Conservation (phyloP, 2,113 vertebrate species). For the Triplophysa rosa region DNA sequence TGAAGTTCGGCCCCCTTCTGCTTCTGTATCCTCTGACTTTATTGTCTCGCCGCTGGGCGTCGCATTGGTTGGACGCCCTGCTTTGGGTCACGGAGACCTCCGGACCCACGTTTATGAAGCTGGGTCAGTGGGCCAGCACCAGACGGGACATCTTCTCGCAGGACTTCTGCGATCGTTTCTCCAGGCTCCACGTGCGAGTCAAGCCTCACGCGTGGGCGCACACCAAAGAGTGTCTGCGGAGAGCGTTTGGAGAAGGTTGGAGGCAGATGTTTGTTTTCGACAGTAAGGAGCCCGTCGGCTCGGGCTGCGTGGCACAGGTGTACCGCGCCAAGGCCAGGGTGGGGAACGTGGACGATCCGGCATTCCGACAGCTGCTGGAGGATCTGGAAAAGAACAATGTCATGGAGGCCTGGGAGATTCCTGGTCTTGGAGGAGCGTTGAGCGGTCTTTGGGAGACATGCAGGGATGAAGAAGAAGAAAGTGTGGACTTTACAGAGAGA, state of each 20-base stretch:
- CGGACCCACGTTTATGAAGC: conserved; percentile 88
- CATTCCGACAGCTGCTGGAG: conserved; percentile 60
- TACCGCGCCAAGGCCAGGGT: conserved; percentile 84
- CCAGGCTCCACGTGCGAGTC: conserved; percentile 84
- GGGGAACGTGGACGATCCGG: conserved; percentile 66
- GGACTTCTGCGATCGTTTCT: conserved; percentile 86
- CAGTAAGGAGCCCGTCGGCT: conserved; percentile 86
- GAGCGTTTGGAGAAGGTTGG: conserved; percentile 87
- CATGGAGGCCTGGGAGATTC: conserved; percentile 77
- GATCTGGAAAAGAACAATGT: conserved; percentile 63
- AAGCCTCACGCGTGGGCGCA: conserved; percentile 85
- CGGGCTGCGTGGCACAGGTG: conserved; percentile 92
- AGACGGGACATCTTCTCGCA: conserved; percentile 87
- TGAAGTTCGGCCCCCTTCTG: conserved; percentile 86
- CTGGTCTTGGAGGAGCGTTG: conserved; percentile 69
- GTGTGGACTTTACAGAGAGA: conserved; percentile 56
- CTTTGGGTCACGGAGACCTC: conserved; percentile 86
- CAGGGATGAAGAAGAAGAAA: conserved; percentile 44
- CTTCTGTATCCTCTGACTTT: conserved; percentile 81
- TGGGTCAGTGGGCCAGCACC: conserved; percentile 96
- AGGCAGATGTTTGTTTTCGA: conserved; percentile 75
- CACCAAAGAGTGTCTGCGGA: conserved; percentile 79
- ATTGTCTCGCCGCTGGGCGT: conserved; percentile 66
- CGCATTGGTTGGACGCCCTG: conserved; percentile 80
- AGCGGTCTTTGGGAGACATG: conserved; percentile 62